phyloP scores from a whole-genome alignment of 2,888 invertebrate species.

The Steromphala cineraria region DNA sequence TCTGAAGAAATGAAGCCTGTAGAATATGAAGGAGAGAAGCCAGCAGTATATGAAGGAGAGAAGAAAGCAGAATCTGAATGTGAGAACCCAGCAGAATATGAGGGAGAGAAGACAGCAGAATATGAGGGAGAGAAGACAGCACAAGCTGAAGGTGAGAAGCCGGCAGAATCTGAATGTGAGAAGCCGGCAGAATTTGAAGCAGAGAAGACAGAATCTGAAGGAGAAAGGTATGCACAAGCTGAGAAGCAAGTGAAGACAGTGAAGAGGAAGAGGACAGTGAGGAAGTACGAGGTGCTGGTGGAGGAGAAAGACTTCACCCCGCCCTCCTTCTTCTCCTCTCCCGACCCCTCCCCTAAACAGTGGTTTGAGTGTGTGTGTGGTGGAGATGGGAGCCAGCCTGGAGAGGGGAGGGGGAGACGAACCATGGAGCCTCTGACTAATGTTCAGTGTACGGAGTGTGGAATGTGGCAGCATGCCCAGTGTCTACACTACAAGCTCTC shows the following conservation, averaged over 20 bases:
- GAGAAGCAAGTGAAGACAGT: not conserved
- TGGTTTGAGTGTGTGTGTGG: conserved; percentile 77
- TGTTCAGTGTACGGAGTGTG: conserved; percentile 80
- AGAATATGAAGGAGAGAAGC: too few relatives aligned
- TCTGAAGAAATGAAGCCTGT: too few relatives aligned
- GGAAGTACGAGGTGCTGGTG: not conserved
- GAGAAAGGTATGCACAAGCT: too few relatives aligned
- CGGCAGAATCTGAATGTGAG: too few relatives aligned
- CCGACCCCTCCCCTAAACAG: conserved; percentile 24
- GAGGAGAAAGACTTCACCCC: not conserved
- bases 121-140: too few relatives aligned
- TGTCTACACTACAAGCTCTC: conserved; percentile 79
- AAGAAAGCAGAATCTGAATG: too few relatives aligned
- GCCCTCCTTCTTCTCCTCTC: conserved; percentile 1
- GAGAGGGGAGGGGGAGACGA: conserved; percentile 68
- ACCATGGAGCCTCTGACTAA: conserved; percentile 61
- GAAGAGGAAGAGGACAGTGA: not conserved
- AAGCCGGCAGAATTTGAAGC: too few relatives aligned
- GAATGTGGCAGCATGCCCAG: conserved; percentile 80
- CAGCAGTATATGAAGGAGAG: too few relatives aligned
- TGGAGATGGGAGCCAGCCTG: conserved; percentile 47
- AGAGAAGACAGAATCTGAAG: too few relatives aligned
- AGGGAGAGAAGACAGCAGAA: too few relatives aligned
- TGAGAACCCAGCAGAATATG: too few relatives aligned
- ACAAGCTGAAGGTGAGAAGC: too few relatives aligned